Conservation (phyloP, 1,140 invertebrate genomes). For the Gryllus bimaculatus region DNA sequence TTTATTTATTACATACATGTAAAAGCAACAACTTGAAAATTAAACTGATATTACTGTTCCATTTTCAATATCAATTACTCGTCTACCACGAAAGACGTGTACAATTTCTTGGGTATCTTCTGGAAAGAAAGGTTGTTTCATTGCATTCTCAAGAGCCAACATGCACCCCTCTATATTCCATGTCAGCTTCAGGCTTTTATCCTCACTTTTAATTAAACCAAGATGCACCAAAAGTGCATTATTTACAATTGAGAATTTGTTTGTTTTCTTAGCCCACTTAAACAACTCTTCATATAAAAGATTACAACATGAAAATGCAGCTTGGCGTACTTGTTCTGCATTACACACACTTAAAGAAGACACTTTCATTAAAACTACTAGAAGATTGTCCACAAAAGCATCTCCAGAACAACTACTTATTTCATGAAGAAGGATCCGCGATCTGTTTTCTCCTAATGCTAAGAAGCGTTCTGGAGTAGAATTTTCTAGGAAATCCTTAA, state of each 20-base stretch:
- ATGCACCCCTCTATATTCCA: conserved; percentile 51
- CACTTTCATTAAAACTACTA: conserved; percentile 42
- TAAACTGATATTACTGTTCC: conserved; percentile 22
- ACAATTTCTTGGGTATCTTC: conserved; percentile 42
- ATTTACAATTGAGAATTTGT: conserved; percentile 42
- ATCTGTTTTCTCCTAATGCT: conserved; percentile 38
- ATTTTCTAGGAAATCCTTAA: conserved; percentile 43
- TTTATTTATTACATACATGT: background rate
- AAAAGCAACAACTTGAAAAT: background rate
- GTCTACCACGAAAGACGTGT: conserved; percentile 44
- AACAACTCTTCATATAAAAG: conserved; percentile 49
- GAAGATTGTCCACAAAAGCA: conserved; percentile 22
- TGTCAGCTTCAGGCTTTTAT: conserved; percentile 42
- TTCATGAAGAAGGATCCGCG: conserved; percentile 36
- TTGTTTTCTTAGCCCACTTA: conserved; percentile 39
- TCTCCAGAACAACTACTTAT: conserved; percentile 32
- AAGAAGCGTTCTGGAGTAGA: conserved; percentile 47
- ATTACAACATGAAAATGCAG: conserved; percentile 42
- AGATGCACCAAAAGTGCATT: conserved; percentile 57
- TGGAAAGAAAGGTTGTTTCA: conserved; percentile 41
- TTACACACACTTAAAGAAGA: conserved; percentile 43
- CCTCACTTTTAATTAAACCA: conserved; percentile 58
- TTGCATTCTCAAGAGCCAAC: conserved; percentile 42
- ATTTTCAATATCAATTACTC: conserved; percentile 29
- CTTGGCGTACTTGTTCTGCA: conserved; percentile 41